These are phyloP conservation scores for Drosophila flavopinicola DNA, from an alignment of 2,888 invertebrate species.

Conservation along the genomic window DNA sequence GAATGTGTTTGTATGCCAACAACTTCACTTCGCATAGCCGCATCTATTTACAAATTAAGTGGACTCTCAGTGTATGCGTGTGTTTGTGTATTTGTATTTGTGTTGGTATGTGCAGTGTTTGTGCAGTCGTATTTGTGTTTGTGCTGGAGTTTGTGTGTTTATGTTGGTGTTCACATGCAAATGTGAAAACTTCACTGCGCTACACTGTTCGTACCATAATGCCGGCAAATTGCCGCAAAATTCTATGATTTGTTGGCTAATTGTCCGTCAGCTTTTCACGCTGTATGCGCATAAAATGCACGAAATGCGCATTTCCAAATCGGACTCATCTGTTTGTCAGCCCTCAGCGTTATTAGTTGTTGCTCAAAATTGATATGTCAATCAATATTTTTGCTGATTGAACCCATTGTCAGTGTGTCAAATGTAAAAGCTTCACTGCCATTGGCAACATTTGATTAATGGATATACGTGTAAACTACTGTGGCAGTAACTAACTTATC, in stretches of 20 bases:
- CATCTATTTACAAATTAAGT: conserved; percentile 62
- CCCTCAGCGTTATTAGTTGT: conserved; percentile 19
- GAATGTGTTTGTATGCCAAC: conserved; percentile 31
- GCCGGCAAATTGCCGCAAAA: conserved; percentile 40
- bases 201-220: conserved; percentile 34
- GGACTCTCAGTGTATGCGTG: conserved; percentile 14
- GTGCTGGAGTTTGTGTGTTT: conserved; percentile 12
- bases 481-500: conserved; percentile 24
- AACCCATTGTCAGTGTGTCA: conserved; percentile 45
- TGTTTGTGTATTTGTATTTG: conserved; percentile 3
- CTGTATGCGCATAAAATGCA: conserved; percentile 16
- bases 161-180: conserved; percentile 31
- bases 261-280: conserved; percentile 22
- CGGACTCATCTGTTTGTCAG: conserved; percentile 43
- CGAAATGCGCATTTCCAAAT: conserved; percentile 56
- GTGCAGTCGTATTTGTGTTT: conserved; percentile 14
- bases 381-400: conserved; percentile 68
- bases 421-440: conserved; percentile 24
- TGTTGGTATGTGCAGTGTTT: conserved; percentile 10
- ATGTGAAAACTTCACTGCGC: conserved; percentile 26
- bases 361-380: conserved; percentile 60
- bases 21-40: conserved; percentile 42
- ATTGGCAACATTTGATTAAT: conserved; percentile 41
- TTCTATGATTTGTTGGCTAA: conserved; percentile 39
- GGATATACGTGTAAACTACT: conserved; percentile 9